Evolutionary conservation across 2,797 vertebrate genomes (phyloP).

Genomic region (Onychomys torridus): DNA sequence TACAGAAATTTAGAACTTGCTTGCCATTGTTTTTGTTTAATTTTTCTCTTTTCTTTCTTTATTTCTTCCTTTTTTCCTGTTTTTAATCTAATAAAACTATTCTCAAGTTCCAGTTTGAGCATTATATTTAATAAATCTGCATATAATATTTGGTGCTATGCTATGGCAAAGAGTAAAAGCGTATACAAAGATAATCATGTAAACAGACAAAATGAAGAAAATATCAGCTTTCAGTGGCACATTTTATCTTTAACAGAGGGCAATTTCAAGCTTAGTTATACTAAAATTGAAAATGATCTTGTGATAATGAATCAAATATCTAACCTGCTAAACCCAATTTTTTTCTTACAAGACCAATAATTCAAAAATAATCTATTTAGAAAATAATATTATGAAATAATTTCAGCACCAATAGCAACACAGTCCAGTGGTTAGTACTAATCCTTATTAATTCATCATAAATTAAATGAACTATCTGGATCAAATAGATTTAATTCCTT

Average conservation of each 20-base stretch:
- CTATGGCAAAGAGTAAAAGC: not conserved
- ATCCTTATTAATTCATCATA: slow-evolving; percentile 17
- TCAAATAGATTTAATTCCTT: not conserved
- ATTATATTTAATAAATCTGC: not conserved
- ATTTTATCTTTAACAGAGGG: not conserved
- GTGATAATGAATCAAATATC: not conserved
- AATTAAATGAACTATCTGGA: not conserved
- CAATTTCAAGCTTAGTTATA: not conserved
- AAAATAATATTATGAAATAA: not conserved
- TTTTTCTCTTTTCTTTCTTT: not conserved
- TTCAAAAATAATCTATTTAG: not conserved
- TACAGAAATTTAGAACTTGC: not conserved
- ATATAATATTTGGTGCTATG: not conserved
- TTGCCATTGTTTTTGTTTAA: not conserved
- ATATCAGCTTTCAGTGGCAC: not conserved
- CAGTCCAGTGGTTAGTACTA: not conserved
- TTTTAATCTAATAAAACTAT: not conserved
- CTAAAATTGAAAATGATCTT: slow-evolving; percentile 2
- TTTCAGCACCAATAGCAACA: not conserved
- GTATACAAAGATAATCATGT: not conserved
- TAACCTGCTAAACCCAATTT: not conserved
- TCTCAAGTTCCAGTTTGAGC: not conserved
- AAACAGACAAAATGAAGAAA: not conserved
- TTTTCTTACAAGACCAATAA: not conserved
- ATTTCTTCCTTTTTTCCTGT: not conserved